Percentiles rank a stretch among this genome's conserved stretches.
Conservation (phyloP, 2,113 vertebrate species). For the Cercocebus atys region DNA sequence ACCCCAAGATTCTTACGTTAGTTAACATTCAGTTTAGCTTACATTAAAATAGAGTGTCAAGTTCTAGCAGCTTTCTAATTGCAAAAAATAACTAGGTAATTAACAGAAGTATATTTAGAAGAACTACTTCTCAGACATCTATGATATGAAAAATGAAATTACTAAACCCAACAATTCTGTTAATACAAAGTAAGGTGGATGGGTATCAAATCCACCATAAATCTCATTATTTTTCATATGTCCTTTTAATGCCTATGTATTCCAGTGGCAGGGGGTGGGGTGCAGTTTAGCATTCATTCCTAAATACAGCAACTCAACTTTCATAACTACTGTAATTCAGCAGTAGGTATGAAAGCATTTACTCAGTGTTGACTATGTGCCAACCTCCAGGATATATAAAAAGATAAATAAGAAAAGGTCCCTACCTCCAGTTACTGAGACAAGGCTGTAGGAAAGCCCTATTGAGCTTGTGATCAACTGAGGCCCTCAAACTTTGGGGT, state of each 20-base stretch:
- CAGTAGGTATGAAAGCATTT: neutral
- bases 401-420: neutral
- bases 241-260: neutral
- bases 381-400: neutral
- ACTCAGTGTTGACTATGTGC: neutral
- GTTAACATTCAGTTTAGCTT: slow-evolving; percentile 60
- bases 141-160: slow-evolving; percentile 11
- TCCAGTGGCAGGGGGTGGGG: neutral
- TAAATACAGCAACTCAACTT: slow-evolving; percentile 1
- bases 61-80: slow-evolving; percentile 60
- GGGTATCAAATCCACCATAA: neutral
- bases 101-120: slow-evolving; percentile 30
- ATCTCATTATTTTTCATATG: slow-evolving; percentile 16
- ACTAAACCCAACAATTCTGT: neutral
- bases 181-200: neutral
- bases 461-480: neutral
- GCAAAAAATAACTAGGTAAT: slow-evolving; percentile 54
- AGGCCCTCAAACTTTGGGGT: neutral
- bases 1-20: neutral
- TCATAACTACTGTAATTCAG: neutral
- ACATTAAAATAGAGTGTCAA: slow-evolving; percentile 39
- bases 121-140: slow-evolving; percentile 15
- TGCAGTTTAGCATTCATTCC: neutral
- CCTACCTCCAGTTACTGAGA: neutral
- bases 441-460: neutral